Evolutionary conservation across 23 tunicate genomes (phyloP).

Genomic region (Trididemnum miniatum): DNA sequence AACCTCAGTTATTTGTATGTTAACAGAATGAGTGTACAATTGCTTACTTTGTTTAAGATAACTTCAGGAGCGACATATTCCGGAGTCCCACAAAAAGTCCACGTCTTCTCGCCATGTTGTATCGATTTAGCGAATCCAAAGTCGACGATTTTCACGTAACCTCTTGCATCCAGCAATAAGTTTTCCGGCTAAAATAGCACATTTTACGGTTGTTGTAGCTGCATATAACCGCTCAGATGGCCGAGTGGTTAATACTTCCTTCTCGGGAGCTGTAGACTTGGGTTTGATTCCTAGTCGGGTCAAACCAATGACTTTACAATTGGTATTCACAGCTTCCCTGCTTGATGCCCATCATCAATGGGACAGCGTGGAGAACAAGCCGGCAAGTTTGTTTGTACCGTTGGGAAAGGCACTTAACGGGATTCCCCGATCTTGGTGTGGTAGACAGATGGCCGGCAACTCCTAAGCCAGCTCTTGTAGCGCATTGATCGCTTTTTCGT

Average conservation of each 20-base stretch:
- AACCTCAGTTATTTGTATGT: no score
- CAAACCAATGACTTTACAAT: background rate
- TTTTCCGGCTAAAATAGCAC: constrained; percentile 92
- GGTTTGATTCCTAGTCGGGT: background rate
- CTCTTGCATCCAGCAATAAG: constrained; percentile 75
- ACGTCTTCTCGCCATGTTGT: constrained; percentile 84
- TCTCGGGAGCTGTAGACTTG: background rate
- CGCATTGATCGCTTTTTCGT: no score
- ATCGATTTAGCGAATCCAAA: constrained; percentile 94
- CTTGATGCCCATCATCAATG: background rate
- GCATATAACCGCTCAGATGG: no score
- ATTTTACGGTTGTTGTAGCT: no score
- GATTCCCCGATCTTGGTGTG: no score
- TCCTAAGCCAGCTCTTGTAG: no score
- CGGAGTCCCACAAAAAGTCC: constrained; percentile 99
- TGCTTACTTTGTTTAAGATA: constrained; percentile 65
- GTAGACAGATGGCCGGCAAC: no score
- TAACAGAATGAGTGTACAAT: no score
- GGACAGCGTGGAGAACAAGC: background rate
- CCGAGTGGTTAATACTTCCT: no score
- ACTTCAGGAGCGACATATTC: constrained; percentile 99
- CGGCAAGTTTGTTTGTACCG: no score
- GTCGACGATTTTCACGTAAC: constrained; percentile 93
- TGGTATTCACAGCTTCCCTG: background rate
- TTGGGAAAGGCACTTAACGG: no score